Conservation (phyloP, 2,888 invertebrate species). For the Ophion obscuratus region DNA sequence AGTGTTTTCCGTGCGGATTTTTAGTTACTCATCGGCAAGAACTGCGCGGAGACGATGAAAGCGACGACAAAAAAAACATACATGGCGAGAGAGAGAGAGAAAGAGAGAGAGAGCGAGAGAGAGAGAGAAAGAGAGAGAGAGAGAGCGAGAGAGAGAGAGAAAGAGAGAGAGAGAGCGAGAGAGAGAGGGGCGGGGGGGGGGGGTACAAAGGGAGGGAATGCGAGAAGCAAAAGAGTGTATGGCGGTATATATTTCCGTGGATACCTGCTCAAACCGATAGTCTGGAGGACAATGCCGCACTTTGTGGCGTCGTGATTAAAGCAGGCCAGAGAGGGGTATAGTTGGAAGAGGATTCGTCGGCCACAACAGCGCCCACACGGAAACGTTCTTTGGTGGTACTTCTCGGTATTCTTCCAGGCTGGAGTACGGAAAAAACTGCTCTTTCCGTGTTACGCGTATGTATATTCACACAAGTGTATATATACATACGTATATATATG, state of each 20-base stretch:
- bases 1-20: constrained; percentile 56
- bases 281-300: constrained; percentile 79
- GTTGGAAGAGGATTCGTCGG: constrained; percentile 50
- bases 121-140: constrained; percentile 14
- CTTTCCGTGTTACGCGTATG: constrained; percentile 38
- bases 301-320: constrained; percentile 80
- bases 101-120: constrained; percentile 1
- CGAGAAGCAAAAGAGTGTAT: constrained; percentile 35
- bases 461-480: background rate
- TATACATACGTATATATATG: background rate
- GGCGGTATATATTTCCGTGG: constrained; percentile 66
- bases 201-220: background rate
- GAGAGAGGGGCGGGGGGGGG: background rate
- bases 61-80: constrained; percentile 3
- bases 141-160: background rate
- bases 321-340: constrained; percentile 58
- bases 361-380: constrained; percentile 56
- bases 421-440: constrained; percentile 48
- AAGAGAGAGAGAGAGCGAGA: background rate
- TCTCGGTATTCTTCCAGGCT: constrained; percentile 27
- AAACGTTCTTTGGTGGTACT: constrained; percentile 34
- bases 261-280: constrained; percentile 79
- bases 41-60: constrained; percentile 7
- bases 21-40: constrained; percentile 54
- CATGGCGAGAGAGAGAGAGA: background rate